phyloP scores from a whole-genome alignment of 2,888 invertebrate species.

The Drosophila pullipes region DNA sequence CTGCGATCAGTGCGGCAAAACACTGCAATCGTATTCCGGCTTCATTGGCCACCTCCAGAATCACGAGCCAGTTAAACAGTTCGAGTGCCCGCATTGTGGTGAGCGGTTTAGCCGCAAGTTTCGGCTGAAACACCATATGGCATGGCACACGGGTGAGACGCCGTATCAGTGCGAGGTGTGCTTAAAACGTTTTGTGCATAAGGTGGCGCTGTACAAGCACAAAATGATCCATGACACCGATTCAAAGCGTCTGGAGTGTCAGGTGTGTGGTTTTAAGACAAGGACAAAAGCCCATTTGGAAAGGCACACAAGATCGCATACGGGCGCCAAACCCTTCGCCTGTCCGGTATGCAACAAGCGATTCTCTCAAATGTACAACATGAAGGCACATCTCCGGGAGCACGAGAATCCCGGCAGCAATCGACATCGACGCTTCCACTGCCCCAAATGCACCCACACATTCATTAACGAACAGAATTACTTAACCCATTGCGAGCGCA shows the following conservation, averaged over 20 bases:
- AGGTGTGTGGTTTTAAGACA: conserved; percentile 84
- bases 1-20: conserved; percentile 78
- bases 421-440: conserved; percentile 70
- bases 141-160: conserved; percentile 76
- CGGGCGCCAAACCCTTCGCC: conserved; percentile 82
- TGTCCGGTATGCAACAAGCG: conserved; percentile 76
- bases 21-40: conserved; percentile 71
- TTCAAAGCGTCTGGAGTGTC: conserved; percentile 73
- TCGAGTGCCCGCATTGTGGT: conserved; percentile 75
- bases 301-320: conserved; percentile 86
- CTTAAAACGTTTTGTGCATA: conserved; percentile 74
- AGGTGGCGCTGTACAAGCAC: conserved; percentile 75
- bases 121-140: conserved; percentile 74
- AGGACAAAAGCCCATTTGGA: conserved; percentile 86
- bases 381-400: conserved; percentile 73
- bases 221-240: conserved; percentile 80
- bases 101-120: conserved; percentile 72
- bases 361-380: conserved; percentile 77
- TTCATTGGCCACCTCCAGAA: conserved; percentile 73
- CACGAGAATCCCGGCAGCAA: conserved; percentile 75
- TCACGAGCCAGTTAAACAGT: conserved; percentile 71
- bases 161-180: conserved; percentile 76
- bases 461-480: conserved; percentile 74
- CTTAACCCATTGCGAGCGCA: conserved; percentile 58
- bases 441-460: conserved; percentile 72